These are phyloP conservation scores for Xiphias gladius DNA, from an alignment of 2,113 vertebrate species.

Conservation along the genomic window DNA sequence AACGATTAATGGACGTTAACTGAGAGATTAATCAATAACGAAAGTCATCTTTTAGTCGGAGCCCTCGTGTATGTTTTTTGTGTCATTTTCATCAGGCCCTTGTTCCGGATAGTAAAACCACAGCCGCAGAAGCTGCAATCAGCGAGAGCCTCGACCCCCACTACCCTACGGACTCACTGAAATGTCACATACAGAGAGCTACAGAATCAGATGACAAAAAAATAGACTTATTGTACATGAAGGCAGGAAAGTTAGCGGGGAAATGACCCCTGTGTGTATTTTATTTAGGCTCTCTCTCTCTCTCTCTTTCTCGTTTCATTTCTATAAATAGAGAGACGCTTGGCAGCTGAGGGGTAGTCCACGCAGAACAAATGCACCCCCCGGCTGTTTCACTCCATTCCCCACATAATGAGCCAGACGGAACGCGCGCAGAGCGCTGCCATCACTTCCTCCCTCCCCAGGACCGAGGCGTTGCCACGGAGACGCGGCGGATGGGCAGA, in stretches of 20 bases:
- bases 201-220: conserved; percentile 17
- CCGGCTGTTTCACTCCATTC: conserved; percentile 80
- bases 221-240: conserved; percentile 15
- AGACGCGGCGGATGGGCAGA: conserved; percentile 54
- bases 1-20: background rate
- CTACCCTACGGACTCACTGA: conserved; percentile 34
- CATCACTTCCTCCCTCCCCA: conserved; percentile 57
- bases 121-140: background rate
- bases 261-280: conserved; percentile 63
- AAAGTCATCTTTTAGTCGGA: background rate
- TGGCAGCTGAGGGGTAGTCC: conserved; percentile 82
- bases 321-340: conserved; percentile 81
- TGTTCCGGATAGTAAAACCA: background rate
- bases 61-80: background rate
- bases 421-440: conserved; percentile 66
- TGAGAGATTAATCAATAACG: background rate
- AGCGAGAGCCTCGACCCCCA: conserved; percentile 18
- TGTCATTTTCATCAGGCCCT: background rate
- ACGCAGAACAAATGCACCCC: conserved; percentile 83
- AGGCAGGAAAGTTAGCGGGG: conserved; percentile 24
- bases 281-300: conserved; percentile 43
- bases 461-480: conserved; percentile 67
- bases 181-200: conserved; percentile 33
- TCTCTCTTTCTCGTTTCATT: conserved; percentile 40
- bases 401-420: conserved; percentile 78